Conservation (phyloP, 2,797 vertebrate species). For the Odontamblyopus lacepedii region DNA sequence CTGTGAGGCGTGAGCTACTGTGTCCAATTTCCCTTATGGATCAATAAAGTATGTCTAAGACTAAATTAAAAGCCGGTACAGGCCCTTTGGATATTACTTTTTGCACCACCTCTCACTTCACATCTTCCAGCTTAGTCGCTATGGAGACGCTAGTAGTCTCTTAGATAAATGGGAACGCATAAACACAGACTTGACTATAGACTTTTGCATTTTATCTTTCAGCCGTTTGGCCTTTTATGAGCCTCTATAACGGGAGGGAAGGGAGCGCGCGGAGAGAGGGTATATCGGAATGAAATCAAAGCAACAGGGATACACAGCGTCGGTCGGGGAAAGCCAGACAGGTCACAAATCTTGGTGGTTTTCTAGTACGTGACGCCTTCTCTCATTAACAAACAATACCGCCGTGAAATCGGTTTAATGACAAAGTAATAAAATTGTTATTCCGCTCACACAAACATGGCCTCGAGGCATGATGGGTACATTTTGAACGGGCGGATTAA, state of each 20-base stretch:
- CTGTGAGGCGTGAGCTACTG: too few relatives aligned
- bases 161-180: slow-evolving; percentile 95
- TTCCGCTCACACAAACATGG: slow-evolving; percentile 98
- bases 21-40: too few relatives aligned
- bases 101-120: slow-evolving; percentile 9
- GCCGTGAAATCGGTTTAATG: slow-evolving; percentile 99
- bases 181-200: slow-evolving; percentile 95
- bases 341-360: slow-evolving; percentile 99
- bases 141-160: slow-evolving; percentile 87
- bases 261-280: slow-evolving; percentile 18
- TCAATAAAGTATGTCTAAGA: too few relatives aligned
- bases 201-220: slow-evolving; percentile 97
- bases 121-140: slow-evolving; percentile 62
- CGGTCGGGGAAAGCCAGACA: slow-evolving; percentile 47
- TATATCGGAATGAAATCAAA: slow-evolving; percentile 64
- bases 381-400: slow-evolving; percentile 99
- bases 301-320: slow-evolving; percentile 51
- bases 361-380: slow-evolving; percentile 98
- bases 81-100: too few relatives aligned
- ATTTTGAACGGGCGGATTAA: slow-evolving; percentile 91
- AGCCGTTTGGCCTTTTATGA: slow-evolving; percentile 95
- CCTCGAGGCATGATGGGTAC: slow-evolving; percentile 89
- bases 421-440: slow-evolving; percentile 99
- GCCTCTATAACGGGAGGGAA: slow-evolving; percentile 76
- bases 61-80: too few relatives aligned